Evolutionary conservation across 2,888 invertebrate species (phyloP).

Genomic region (Mesoligia furuncula): DNA sequence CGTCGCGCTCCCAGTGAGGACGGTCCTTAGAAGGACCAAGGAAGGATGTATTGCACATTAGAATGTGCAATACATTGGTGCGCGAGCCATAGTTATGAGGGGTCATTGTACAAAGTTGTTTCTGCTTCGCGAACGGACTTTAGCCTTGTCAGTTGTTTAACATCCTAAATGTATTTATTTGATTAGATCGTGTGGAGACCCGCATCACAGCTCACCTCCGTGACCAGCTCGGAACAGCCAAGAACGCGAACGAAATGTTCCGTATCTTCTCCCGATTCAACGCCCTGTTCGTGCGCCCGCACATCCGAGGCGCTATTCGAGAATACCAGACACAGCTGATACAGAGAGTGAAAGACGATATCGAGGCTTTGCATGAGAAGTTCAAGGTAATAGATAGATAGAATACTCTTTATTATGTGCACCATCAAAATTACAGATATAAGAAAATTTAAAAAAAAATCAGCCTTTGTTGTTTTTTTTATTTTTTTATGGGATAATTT

Average conservation of each 20-base stretch:
- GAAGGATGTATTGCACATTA: no score
- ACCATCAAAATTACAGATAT: no score
- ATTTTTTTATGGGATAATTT: neutral
- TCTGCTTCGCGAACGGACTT: no score
- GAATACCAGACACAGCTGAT: conserved; percentile 99
- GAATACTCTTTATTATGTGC: no score
- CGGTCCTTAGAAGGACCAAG: no score
- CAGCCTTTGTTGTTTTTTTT: no score
- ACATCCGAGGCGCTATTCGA: conserved; percentile 99
- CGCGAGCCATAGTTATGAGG: neutral
- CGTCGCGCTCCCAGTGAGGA: neutral
- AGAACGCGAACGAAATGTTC: conserved; percentile 99
- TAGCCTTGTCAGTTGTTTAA: neutral
- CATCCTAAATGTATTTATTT: neutral
- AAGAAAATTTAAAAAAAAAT: no score
- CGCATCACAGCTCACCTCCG: conserved; percentile 99
- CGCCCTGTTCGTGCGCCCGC: conserved; percentile 99
- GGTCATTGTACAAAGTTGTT: no score
- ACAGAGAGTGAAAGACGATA: conserved; percentile 99
- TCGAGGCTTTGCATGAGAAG: conserved; percentile 99
- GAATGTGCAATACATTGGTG: neutral
- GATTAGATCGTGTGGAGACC: conserved; percentile 97
- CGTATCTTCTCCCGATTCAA: conserved; percentile 99
- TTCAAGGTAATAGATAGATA: conserved; percentile 93
- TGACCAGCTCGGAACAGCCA: conserved; percentile 99